These are phyloP conservation scores for Drosophila borborema DNA, from an alignment of 2,888 invertebrate species.

Conservation along the genomic window DNA sequence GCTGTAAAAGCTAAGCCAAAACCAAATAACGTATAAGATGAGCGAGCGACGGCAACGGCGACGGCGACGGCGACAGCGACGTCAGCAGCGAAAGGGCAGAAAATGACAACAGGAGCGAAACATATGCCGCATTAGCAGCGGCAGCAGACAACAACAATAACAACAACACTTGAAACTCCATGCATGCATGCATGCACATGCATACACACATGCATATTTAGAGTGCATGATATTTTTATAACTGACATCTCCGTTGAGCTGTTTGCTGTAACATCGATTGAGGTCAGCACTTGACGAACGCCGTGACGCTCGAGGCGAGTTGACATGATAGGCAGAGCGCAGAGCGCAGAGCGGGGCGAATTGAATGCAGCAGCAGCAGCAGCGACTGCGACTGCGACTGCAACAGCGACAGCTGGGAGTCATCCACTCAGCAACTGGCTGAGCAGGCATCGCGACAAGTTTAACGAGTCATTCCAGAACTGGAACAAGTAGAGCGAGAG, in stretches of 20 bases:
- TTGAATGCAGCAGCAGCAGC: slow-evolving; percentile 38
- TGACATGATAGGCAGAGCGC: slow-evolving; percentile 2
- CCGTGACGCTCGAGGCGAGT: slow-evolving; percentile 25
- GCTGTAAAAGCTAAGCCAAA: slow-evolving; percentile 36
- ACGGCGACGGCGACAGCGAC: neutral
- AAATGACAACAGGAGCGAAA: slow-evolving; percentile 11
- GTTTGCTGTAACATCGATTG: slow-evolving; percentile 65
- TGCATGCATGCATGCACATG: neutral
- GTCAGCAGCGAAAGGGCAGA: neutral
- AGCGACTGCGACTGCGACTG: slow-evolving; percentile 13
- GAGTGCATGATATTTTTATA: slow-evolving; percentile 62
- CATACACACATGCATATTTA: neutral
- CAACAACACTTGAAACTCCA: slow-evolving; percentile 17
- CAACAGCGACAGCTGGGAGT: slow-evolving; percentile 34
- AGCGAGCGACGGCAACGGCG: neutral
- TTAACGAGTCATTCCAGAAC: slow-evolving; percentile 75
- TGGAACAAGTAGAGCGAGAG: slow-evolving; percentile 66
- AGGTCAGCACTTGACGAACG: slow-evolving; percentile 69
- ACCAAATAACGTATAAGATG: slow-evolving; percentile 22
- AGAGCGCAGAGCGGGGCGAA: neutral
- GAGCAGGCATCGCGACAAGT: slow-evolving; percentile 65
- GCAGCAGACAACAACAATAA: slow-evolving; percentile 1
- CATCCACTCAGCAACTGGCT: slow-evolving; percentile 24
- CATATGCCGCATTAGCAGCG: slow-evolving; percentile 4
- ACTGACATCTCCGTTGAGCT: slow-evolving; percentile 46